Conservation (phyloP, 2,113 vertebrate species). For the Oryzias woworae region DNA sequence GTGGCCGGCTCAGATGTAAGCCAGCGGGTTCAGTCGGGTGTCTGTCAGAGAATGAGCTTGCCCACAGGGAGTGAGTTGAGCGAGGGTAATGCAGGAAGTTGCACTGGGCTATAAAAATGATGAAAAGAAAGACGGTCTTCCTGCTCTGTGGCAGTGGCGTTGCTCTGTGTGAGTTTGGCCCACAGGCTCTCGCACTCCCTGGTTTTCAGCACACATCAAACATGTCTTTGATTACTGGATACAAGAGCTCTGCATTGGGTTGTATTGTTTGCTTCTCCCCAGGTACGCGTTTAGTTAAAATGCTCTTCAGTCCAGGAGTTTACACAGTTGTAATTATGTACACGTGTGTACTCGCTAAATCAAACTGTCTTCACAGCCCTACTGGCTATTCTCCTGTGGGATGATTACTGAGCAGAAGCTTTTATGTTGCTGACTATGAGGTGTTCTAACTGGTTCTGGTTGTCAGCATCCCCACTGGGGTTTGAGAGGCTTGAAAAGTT, state of each 20-base stretch:
- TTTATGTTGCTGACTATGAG: conserved; percentile 55
- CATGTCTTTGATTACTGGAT: conserved; percentile 58
- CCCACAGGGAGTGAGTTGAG: conserved; percentile 46
- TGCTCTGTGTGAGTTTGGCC: conserved; percentile 48
- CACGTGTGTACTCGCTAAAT: conserved; percentile 22
- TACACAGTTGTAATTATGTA: conserved; percentile 34
- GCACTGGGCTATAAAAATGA: conserved; percentile 70
- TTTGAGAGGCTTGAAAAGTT: conserved; percentile 15
- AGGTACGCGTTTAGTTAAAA: conserved; percentile 44
- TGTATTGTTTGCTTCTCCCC: conserved; percentile 41
- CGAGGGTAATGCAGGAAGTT: conserved; percentile 65
- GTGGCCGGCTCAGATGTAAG: conserved; percentile 38
- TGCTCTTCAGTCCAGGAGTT: conserved; percentile 9
- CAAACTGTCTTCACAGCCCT: conserved; percentile 24
- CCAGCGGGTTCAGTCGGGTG: conserved; percentile 24
- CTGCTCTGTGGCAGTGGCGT: conserved; percentile 39
- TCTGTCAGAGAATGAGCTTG: conserved; percentile 49
- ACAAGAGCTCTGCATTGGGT: conserved; percentile 47
- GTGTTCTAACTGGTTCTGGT: conserved; percentile 46
- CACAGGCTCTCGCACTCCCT: conserved; percentile 47
- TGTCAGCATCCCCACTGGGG: conserved; percentile 27
- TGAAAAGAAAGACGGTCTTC: conserved; percentile 72
- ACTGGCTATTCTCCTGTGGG: conserved; percentile 28
- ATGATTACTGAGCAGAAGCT: conserved; percentile 38
- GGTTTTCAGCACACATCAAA: conserved; percentile 65